Conservation (phyloP, 2,888 invertebrate genomes). For the Brenthis hecate region DNA sequence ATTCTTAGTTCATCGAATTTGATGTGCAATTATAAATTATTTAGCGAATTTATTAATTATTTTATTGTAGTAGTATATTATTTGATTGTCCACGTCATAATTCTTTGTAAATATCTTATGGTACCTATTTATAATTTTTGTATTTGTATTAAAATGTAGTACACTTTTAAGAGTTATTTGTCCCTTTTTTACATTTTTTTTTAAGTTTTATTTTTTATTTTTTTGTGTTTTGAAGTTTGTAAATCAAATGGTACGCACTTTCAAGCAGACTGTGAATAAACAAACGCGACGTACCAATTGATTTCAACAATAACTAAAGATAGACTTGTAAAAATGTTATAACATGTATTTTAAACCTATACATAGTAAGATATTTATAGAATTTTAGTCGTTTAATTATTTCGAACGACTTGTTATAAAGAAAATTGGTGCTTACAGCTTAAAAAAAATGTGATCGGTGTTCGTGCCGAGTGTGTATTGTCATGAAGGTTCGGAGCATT, state of each 20-base stretch:
- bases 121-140: conserved; percentile 63
- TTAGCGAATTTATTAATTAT: conserved; percentile 78
- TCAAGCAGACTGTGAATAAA: conserved; percentile 28
- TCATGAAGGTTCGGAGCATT: conserved; percentile 75
- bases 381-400: conserved; percentile 82
- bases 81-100: conserved; percentile 59
- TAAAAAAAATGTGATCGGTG: conserved; percentile 75
- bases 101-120: conserved; percentile 77
- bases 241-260: conserved; percentile 51
- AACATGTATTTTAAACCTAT: conserved; percentile 82
- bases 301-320: conserved; percentile 63
- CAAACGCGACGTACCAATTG: conserved; percentile 42
- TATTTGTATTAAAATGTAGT: conserved; percentile 59
- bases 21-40: conserved; percentile 68
- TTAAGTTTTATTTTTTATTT: conserved; percentile 53
- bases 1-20: conserved; percentile 64
- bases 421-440: conserved; percentile 83
- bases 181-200: conserved; percentile 43
- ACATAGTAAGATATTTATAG: conserved; percentile 83
- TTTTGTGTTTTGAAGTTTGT: conserved; percentile 56
- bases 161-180: conserved; percentile 51
- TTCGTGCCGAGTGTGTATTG: conserved; percentile 74
- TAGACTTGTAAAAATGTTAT: conserved; percentile 82
- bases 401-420: conserved; percentile 83
- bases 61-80: conserved; percentile 52